phyloP scores from a whole-genome alignment of 2,888 invertebrate species.

The Leucania comma region DNA sequence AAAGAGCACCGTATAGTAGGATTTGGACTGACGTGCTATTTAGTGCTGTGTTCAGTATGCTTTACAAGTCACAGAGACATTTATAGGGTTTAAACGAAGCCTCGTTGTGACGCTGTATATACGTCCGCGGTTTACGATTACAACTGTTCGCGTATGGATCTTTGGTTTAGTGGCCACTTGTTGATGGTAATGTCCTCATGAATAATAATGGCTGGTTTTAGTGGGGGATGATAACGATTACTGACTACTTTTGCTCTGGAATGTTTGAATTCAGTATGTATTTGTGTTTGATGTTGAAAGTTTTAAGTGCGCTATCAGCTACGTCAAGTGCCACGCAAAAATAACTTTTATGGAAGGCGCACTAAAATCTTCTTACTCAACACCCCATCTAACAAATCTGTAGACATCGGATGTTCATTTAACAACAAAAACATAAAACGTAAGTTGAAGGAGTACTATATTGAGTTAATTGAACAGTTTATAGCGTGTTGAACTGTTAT shows the following conservation, averaged over 20 bases:
- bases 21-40: neutral
- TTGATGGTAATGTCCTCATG: slow-evolving; percentile 46
- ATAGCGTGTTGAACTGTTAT: no score
- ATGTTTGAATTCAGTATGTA: slow-evolving; percentile 22
- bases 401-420: no score
- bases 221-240: slow-evolving; percentile 35
- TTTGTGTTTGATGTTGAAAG: slow-evolving; percentile 3
- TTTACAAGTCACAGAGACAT: neutral
- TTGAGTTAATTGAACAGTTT: no score
- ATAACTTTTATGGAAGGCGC: neutral
- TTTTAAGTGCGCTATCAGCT: neutral
- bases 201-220: slow-evolving; percentile 39
- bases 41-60: neutral
- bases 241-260: slow-evolving; percentile 10
- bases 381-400: no score
- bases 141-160: slow-evolving; percentile 19
- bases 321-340: no score
- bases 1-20: neutral
- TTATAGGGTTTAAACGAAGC: neutral
- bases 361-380: no score
- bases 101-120: slow-evolving; percentile 2
- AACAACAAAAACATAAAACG: no score
- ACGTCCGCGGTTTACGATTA: slow-evolving; percentile 32
- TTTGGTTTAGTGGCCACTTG: slow-evolving; percentile 47
- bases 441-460: no score